Evolutionary conservation across 2,113 vertebrate genomes (phyloP).

Genomic region (Muntiacus muntjak): DNA sequence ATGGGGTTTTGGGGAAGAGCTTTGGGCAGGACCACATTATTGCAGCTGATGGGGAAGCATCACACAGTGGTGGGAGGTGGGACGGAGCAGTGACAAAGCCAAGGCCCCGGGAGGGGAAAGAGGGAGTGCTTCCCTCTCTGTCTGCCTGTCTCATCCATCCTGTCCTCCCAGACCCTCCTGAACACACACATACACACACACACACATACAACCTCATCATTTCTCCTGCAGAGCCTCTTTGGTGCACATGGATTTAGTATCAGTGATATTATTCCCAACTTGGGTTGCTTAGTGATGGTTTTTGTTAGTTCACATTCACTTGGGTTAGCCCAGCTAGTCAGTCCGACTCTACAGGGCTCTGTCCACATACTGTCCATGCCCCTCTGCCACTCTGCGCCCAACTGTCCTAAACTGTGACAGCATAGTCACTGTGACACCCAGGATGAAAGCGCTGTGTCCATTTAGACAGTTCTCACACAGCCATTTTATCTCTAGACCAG

Average conservation of each 20-base stretch:
- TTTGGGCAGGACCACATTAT: background rate
- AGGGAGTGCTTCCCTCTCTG: background rate
- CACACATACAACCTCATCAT: background rate
- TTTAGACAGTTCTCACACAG: background rate
- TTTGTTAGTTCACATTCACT: background rate
- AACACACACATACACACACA: background rate
- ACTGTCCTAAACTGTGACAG: background rate
- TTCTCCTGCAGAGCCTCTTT: background rate
- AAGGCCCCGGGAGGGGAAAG: background rate
- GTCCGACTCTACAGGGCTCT: background rate
- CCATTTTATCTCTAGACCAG: background rate
- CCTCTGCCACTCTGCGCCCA: background rate
- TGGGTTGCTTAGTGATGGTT: background rate
- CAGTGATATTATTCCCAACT: background rate
- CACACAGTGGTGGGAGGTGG: background rate
- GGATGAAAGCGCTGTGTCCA: background rate
- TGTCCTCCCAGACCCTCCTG: background rate
- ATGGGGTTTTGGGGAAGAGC: background rate
- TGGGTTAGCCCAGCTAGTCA: background rate
- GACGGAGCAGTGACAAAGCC: background rate
- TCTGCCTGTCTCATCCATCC: background rate
- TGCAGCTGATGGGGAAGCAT: background rate
- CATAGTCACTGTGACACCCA: background rate
- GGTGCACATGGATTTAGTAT: background rate
- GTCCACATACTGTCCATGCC: background rate